Conservation (phyloP, 2,113 vertebrate genomes). For the Sceloporus tristichus region DNA sequence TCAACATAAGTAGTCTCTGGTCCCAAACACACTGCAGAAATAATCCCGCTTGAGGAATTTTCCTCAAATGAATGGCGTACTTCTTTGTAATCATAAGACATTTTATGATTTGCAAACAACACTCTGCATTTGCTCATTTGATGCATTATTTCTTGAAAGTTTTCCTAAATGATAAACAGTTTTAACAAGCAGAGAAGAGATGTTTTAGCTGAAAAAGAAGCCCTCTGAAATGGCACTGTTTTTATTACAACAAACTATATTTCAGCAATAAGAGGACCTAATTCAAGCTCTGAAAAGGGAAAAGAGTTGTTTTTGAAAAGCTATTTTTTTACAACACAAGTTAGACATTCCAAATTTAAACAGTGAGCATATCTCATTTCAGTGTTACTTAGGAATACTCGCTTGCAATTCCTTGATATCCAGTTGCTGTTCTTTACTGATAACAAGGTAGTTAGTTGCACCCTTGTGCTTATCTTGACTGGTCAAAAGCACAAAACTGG, state of each 20-base stretch:
- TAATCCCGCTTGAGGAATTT: no score
- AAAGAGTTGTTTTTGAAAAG: neutral
- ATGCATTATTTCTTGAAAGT: neutral
- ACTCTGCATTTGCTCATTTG: no score
- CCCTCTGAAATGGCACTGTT: neutral
- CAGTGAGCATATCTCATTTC: neutral
- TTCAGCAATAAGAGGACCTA: neutral
- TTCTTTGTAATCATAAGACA: no score
- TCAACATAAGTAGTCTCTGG: no score
- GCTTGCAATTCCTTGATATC: neutral
- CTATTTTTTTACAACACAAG: neutral
- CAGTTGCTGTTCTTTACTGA: constrained; percentile 18
- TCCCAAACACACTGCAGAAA: no score
- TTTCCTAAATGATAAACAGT: neutral
- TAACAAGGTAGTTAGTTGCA: neutral
- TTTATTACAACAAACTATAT: neutral
- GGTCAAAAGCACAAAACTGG: constrained; percentile 3
- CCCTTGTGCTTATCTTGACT: neutral
- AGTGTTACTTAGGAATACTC: neutral
- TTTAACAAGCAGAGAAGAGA: neutral
- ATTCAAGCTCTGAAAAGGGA: neutral
- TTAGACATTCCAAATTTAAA: neutral
- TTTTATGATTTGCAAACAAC: no score
- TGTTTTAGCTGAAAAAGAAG: neutral
- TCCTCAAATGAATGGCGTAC: no score